These are phyloP conservation scores for Crax fasciolata DNA, from an alignment of 2,797 vertebrate species.

Conservation along the genomic window DNA sequence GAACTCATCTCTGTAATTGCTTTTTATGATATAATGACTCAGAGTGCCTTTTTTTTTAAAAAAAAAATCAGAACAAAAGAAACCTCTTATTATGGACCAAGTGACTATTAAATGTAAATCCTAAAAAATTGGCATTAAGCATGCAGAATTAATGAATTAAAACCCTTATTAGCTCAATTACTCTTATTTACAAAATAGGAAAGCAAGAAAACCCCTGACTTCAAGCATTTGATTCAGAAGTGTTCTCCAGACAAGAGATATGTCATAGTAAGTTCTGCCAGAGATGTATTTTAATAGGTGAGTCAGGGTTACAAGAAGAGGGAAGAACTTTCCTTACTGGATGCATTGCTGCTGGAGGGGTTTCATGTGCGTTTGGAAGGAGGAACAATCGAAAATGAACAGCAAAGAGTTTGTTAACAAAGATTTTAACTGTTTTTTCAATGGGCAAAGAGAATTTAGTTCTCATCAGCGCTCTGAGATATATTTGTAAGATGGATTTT, in stretches of 20 bases:
- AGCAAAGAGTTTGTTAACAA: neutral
- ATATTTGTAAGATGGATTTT: neutral
- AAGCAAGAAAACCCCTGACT: neutral
- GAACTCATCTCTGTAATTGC: slow-evolving; percentile 29
- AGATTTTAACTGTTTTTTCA: neutral
- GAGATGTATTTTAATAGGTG: neutral
- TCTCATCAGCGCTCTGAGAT: neutral
- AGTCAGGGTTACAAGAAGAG: neutral
- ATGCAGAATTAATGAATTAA: neutral
- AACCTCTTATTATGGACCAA: neutral
- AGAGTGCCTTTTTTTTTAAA: neutral
- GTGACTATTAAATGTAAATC: neutral
- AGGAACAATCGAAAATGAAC: neutral
- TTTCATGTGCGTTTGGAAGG: neutral
- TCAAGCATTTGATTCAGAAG: neutral
- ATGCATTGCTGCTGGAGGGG: neutral
- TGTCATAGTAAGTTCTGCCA: neutral
- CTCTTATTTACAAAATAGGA: neutral
- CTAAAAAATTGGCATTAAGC: neutral
- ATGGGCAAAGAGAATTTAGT: neutral
- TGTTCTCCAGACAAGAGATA: neutral
- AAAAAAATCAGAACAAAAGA: neutral
- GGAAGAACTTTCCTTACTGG: neutral
- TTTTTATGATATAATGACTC: slow-evolving; percentile 35
- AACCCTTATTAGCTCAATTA: neutral